Percentiles rank a stretch among this genome's conserved stretches.
Evolutionary conservation across 2,797 vertebrate genomes (phyloP).

Genomic region (Anableps anableps): DNA sequence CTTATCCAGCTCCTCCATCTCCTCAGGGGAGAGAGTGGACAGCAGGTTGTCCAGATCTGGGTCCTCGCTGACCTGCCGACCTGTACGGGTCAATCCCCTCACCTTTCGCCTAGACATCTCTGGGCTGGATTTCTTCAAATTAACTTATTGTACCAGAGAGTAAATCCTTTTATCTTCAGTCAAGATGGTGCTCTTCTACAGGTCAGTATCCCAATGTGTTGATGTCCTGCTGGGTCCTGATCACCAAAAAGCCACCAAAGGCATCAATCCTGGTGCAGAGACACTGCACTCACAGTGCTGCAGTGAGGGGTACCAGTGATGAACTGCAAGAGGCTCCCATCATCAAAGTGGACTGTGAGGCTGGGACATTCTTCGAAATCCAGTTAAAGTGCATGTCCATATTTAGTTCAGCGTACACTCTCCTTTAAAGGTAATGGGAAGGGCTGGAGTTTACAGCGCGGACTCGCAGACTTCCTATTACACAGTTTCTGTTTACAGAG

Average conservation of each 20-base stretch:
- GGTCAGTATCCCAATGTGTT: conserved; percentile 36
- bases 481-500: conserved; percentile 61
- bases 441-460: conserved; percentile 79
- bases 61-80: conserved; percentile 97
- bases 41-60: conserved; percentile 95
- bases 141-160: background rate
- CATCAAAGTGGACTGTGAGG: conserved; percentile 86
- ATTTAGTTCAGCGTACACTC: conserved; percentile 94
- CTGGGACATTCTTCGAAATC: conserved; percentile 98
- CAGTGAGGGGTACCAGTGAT: conserved; percentile 69
- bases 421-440: conserved; percentile 98
- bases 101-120: conserved; percentile 88
- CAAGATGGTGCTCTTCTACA: conserved; percentile 23
- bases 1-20: conserved; percentile 93
- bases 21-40: conserved; percentile 94
- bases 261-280: conserved; percentile 63
- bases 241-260: conserved; percentile 60
- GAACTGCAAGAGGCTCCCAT: conserved; percentile 75
- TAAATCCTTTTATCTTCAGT: conserved; percentile 33
- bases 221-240: conserved; percentile 48
- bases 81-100: conserved; percentile 87
- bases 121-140: conserved; percentile 8
- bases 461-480: conserved; percentile 71
- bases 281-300: conserved; percentile 57
- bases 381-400: conserved; percentile 95